These are phyloP conservation scores for Platysternon megacephalum DNA, from an alignment of 2,113 vertebrate species.

Conservation along the genomic window DNA sequence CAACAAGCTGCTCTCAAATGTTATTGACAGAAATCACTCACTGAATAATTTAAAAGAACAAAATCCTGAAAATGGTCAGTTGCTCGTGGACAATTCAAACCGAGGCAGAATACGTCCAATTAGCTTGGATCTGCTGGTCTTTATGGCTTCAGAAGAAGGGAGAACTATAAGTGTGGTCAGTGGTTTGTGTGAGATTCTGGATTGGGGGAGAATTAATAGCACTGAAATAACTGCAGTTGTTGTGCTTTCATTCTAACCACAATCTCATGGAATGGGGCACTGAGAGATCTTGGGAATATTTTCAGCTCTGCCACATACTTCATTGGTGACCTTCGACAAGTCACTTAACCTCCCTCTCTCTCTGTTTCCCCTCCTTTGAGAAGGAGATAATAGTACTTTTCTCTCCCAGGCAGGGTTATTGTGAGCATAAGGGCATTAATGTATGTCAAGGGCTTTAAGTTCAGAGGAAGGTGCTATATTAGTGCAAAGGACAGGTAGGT, in stretches of 20 bases:
- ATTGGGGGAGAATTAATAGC: not conserved
- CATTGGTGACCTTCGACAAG: not conserved
- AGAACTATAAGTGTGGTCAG: not conserved
- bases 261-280: not conserved
- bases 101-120: not conserved
- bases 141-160: not conserved
- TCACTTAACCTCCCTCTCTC: not conserved
- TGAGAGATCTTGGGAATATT: not conserved
- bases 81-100: not conserved
- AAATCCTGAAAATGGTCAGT: not conserved
- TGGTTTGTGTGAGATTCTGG: not conserved
- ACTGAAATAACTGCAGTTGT: not conserved
- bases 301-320: not conserved
- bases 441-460: not conserved
- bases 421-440: not conserved
- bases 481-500: not conserved
- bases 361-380: conserved; percentile 19
- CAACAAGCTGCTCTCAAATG: not conserved
- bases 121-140: not conserved
- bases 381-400: not conserved
- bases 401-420: not conserved
- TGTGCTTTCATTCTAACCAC: not conserved
- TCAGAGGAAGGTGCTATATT: not conserved
- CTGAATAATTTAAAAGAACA: rapidly evolving
- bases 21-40: not conserved